Base-by-base conservation (phyloP, 2,797 vertebrate species). In the Perodicticus potto region DNA sequence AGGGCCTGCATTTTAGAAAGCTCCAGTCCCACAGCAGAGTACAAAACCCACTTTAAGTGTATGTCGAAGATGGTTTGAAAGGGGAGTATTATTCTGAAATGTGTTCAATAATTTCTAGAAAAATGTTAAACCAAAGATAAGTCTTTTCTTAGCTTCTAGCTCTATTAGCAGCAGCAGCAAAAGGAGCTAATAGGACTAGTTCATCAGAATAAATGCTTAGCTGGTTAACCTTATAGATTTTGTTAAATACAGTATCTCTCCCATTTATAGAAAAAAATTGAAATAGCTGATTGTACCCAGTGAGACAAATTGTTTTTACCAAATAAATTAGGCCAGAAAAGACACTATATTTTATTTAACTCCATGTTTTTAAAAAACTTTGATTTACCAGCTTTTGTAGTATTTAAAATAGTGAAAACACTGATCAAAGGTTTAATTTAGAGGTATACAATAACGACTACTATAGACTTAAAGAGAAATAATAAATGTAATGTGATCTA, bases 201-300 rank as follows among this genome's bases (percentile, higher is more conserved):
- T 89, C 23, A 83, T 83, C 57, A 92, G 77, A 34, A 81, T 82
- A 96, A 69, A 74, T 81, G 23, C 16, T 67, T 34, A 69, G 19
- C 29, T 84, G n/a, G 5, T 80, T 91, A 74, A 81, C 29, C 43
- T 85, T 77, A 81, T 2, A 49, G 5, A 43, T 22, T 87, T 61
- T 87, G 34, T 57, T 45, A 91, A 82, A 78, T 78, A 40, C 1
- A 83, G 34, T 34, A 72, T 40, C 29, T 77, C 17, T 45, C 4
- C 23, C 22, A 53, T 34, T 86, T 89, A 37, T 49, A 77, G 65
- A 87, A 87, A 78, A 84, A 84, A 34, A 37, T 69, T 67, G 7
- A 92, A 96, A 77, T 40, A 91, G 55, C 3, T 87, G 13, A 85
- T 72, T n/a, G 11, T 32, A 29, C 29, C 90, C 87, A 89, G 27